Percentiles rank a stretch among this genome's conserved stretches.
Evolutionary conservation across 2,888 invertebrate species (phyloP).

Genomic region (Drosophila percnosoma): DNA sequence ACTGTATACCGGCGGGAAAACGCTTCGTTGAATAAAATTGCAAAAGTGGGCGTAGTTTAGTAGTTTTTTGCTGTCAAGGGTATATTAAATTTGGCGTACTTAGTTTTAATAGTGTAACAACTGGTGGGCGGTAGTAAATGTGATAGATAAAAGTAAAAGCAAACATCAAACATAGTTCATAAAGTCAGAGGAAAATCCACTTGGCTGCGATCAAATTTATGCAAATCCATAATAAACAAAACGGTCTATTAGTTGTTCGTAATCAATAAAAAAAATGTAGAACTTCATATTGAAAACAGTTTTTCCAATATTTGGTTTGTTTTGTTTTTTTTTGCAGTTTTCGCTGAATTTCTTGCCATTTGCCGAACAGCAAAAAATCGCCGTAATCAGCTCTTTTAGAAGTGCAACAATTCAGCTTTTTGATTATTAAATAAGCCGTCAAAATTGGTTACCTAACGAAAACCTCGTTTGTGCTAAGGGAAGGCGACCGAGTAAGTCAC

Average conservation of each 20-base stretch:
- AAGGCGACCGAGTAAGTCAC: slow-evolving; percentile 79
- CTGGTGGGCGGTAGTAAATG: neutral
- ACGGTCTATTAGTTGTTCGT: neutral
- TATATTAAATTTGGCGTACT: neutral
- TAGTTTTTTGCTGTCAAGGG: neutral
- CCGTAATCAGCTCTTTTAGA: slow-evolving; percentile 24
- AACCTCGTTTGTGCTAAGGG: slow-evolving; percentile 84
- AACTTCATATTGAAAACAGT: neutral
- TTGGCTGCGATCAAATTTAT: neutral
- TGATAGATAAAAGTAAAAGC: neutral
- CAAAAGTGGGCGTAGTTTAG: neutral
- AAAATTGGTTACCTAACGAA: slow-evolving; percentile 85
- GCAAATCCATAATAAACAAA: neutral
- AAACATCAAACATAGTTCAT: neutral
- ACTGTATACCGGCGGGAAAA: neutral
- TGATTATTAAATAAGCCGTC: slow-evolving; percentile 70
- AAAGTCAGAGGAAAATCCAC: neutral
- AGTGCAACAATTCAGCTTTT: slow-evolving; percentile 45
- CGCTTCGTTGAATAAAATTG: neutral
- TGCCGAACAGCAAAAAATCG: slow-evolving; percentile 3
- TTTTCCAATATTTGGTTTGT: neutral
- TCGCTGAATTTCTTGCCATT: slow-evolving; percentile 16
- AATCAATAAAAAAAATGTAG: neutral
- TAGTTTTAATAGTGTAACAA: neutral
- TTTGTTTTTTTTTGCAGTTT: slow-evolving; percentile 16